Evolutionary conservation across 2,113 vertebrate genomes (phyloP).

Genomic region (Nyctereutes procyonoides): DNA sequence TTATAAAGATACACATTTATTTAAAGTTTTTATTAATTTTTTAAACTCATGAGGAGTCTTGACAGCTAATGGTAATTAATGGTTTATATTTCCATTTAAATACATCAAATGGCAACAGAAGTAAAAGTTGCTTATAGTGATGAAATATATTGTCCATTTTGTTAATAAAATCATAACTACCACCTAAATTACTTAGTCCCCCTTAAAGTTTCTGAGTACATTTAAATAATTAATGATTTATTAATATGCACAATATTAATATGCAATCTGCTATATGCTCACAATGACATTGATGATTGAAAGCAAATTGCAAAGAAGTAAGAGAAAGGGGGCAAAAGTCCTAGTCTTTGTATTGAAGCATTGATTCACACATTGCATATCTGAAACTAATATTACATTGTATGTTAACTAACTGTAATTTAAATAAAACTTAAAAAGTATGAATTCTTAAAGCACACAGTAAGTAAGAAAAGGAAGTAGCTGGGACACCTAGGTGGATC

Average conservation of each 20-base stretch:
- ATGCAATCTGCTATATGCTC: neutral
- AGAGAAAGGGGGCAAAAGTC: neutral
- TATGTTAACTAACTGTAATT: neutral
- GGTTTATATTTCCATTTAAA: neutral
- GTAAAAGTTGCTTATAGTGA: neutral
- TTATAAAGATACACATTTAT: conserved; percentile 20
- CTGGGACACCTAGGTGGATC: too few relatives aligned
- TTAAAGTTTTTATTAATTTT: neutral
- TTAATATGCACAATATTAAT: neutral
- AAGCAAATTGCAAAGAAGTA: neutral
- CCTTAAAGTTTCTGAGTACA: neutral
- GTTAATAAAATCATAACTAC: neutral
- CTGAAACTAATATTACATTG: neutral
- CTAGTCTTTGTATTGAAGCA: neutral
- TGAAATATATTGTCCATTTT: neutral
- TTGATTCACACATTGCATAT: neutral
- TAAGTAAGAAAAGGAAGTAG: neutral
- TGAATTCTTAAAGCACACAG: neutral
- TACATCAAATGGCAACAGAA: neutral
- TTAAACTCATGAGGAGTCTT: neutral
- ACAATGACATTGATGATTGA: neutral
- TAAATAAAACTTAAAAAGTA: neutral
- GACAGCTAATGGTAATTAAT: neutral
- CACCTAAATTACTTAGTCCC: neutral
- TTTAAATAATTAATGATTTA: neutral